Evolutionary conservation across 1,140 invertebrate species (phyloP).

Genomic region (Chionoecetes opilio): DNA sequence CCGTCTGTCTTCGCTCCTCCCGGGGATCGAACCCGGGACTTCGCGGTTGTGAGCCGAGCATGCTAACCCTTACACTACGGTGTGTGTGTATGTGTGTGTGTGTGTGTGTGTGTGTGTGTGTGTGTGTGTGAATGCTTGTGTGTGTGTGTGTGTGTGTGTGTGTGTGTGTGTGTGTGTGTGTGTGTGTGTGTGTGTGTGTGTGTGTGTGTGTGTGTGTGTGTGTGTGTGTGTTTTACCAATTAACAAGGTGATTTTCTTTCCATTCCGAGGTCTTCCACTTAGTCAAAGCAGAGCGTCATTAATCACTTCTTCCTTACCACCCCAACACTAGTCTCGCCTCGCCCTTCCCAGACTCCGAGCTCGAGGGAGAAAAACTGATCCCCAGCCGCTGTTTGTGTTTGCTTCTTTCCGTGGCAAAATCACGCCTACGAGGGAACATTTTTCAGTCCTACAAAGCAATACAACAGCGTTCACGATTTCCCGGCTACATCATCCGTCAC

Average conservation of each 20-base stretch:
- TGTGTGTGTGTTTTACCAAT: no score
- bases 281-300: neutral
- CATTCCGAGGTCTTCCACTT: neutral
- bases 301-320: neutral
- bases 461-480: conserved; percentile 59
- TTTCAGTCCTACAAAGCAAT: conserved; percentile 54
- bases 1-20: no score
- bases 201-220: neutral
- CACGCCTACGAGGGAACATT: conserved; percentile 40
- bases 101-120: no score
- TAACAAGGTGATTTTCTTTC: no score
- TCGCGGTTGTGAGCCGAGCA: no score
- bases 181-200: conserved; percentile 51
- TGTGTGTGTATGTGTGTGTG: no score
- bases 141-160: neutral
- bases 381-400: neutral
- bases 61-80: no score
- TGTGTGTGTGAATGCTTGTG: no score
- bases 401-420: conserved; percentile 1
- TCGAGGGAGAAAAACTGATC: conserved; percentile 1
- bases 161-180: conserved; percentile 31
- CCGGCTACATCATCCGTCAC: conserved; percentile 50
- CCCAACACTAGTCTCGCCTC: neutral
- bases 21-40: no score
- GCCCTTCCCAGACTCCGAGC: neutral